Base-by-base conservation (phyloP, 2,888 invertebrate species). In the Molanna angustata region DNA sequence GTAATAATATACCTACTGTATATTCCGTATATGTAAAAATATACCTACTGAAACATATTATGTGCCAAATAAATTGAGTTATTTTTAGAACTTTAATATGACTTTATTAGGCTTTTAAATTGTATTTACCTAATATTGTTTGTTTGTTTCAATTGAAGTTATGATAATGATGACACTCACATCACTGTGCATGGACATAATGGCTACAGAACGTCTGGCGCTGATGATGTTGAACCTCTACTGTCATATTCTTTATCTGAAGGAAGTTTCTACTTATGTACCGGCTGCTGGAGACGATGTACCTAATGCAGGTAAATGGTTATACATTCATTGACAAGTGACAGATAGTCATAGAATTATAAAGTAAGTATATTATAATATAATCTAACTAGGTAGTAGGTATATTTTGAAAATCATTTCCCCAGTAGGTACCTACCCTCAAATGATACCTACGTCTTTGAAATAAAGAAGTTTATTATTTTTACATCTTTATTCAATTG, bases 141-240 rank as follows among this genome's bases (percentile, higher is more conserved):
- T n/a, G n/a, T n/a, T n/a, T n/a, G n/a, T n/a, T n/a, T n/a, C n/a
- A n/a, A 59, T 62, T 63, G 9, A 45, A 78, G 80, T 79, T 19
- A 69, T 84, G 49, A 74, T 82, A 35, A 51, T 79, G 4, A 65
- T 85, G 16, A 84, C 84, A 4, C 60, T 85, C 42, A 69, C 76
- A 11, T 74, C 81, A 1, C 64, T 84, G 41, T 72, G 79, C 63
- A 64, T 86, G 60, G 79, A 82, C 59, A 76, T 83, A 1, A 72
- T 73, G 50, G 78, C 80, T 45, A 68, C 72, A 40, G 80, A 82
- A 42, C 71, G 85, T 54, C 64, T 85, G 20, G 63, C 75, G 21
- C 62, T 86, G 32, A 72, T 77, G 37, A 74, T 77, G 58, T 73
- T 83, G 39, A 83, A 81, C 63, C 71, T 86, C n/a, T 72, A 82